Percentiles rank a stretch among this genome's conserved stretches.
Evolutionary conservation across 2,797 vertebrate species (phyloP).

Genomic region (Sorex maritimensis): DNA sequence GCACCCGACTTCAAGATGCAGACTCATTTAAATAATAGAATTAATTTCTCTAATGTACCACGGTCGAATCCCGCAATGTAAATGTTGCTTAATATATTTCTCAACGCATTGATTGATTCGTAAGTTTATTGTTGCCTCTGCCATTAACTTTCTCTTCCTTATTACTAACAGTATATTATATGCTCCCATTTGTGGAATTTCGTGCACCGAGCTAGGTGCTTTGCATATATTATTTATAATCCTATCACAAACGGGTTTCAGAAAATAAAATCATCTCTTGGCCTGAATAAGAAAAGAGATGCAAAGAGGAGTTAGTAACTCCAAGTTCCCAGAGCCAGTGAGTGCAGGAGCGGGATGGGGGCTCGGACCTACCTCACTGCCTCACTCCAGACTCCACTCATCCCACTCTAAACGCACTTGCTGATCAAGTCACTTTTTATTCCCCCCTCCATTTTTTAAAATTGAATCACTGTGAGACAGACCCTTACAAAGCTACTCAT

Average conservation of each 20-base stretch:
- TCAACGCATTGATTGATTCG: slow-evolving; percentile 7
- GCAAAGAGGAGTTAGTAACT: slow-evolving; percentile 1
- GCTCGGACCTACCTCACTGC: neutral
- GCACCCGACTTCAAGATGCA: neutral
- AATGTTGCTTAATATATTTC: slow-evolving; percentile 41
- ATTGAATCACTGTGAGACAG: too few species aligned
- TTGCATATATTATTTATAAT: neutral
- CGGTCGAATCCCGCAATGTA: slow-evolving; percentile 31
- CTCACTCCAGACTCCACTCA: neutral
- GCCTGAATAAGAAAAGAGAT: slow-evolving; percentile 32
- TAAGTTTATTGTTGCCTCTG: slow-evolving; percentile 28
- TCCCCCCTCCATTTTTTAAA: too few species aligned
- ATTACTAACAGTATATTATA: slow-evolving; percentile 64
- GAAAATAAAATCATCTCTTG: slow-evolving; percentile 18
- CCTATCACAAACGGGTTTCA: neutral
- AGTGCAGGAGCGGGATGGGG: neutral
- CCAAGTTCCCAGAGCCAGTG: neutral
- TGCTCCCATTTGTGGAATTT: slow-evolving; percentile 31
- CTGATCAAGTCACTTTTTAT: neutral
- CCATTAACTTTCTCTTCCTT: slow-evolving; percentile 47
- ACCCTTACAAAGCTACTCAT: too few species aligned
- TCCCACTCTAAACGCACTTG: neutral
- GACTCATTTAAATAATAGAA: slow-evolving; percentile 56
- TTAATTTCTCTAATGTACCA: slow-evolving; percentile 17
- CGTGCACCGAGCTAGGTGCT: neutral